These are phyloP conservation scores for Nasonia longicornis DNA, from an alignment of 1,140 invertebrate genomes.

Conservation along the genomic window DNA sequence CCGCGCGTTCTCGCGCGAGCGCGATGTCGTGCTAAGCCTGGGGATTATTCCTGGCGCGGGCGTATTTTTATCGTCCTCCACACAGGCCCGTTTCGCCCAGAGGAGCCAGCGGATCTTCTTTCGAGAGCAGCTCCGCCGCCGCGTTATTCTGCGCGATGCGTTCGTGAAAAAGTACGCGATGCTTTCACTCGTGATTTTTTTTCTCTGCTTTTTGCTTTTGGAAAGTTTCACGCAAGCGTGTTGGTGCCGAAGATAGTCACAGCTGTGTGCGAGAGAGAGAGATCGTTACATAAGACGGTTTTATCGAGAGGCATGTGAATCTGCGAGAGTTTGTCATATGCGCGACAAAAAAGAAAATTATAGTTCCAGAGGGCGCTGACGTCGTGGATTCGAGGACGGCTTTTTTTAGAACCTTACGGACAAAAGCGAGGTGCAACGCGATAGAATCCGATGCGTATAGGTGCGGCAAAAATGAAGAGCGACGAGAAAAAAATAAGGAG, in stretches of 20 bases:
- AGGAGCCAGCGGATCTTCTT: slow-evolving; percentile 31
- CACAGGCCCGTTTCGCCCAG: not conserved
- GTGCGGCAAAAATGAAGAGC: not conserved
- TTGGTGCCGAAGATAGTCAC: too few species aligned
- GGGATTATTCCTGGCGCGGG: slow-evolving; percentile 44
- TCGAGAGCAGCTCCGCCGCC: slow-evolving; percentile 13
- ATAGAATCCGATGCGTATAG: not conserved
- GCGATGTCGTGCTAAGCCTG: slow-evolving; percentile 27
- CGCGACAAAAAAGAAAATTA: not conserved
- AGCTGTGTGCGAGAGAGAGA: not conserved
- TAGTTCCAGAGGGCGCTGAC: not conserved
- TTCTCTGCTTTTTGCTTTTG: not conserved
- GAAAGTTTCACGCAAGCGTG: not conserved
- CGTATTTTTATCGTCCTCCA: slow-evolving; percentile 44
- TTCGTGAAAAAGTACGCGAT: not conserved
- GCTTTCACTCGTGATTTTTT: not conserved
- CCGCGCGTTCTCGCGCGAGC: slow-evolving; percentile 1
- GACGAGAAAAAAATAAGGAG: not conserved
- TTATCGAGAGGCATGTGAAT: too few species aligned
- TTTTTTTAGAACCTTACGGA: not conserved
- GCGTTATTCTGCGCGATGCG: not conserved
- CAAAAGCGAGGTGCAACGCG: not conserved
- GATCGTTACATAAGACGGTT: not conserved
- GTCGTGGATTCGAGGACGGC: not conserved
- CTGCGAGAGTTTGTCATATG: too few species aligned